Evolutionary conservation across 2,113 vertebrate genomes (phyloP).

Genomic region (Lontra canadensis): DNA sequence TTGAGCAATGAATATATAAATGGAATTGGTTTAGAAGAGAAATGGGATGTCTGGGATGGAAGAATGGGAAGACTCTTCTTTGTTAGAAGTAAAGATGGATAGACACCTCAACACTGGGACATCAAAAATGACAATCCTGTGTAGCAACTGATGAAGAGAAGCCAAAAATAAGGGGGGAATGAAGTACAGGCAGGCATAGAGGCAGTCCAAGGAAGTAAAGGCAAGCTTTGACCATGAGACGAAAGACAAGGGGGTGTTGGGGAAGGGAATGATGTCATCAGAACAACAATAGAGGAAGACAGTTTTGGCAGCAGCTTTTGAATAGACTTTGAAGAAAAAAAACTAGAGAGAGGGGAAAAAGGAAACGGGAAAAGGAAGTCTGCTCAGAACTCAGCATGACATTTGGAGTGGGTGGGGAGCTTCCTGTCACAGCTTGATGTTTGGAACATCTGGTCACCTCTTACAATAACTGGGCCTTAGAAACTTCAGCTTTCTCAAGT

Average conservation of each 20-base stretch:
- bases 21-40: background rate
- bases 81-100: background rate
- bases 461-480: background rate
- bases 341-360: slow-evolving; percentile 75
- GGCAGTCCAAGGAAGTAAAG: background rate
- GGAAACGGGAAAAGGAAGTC: slow-evolving; percentile 78
- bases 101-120: background rate
- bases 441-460: slow-evolving; percentile 73
- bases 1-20: background rate
- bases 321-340: slow-evolving; percentile 76
- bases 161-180: background rate
- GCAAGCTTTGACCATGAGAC: background rate
- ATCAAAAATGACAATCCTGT: background rate
- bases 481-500: background rate
- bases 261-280: slow-evolving; percentile 56
- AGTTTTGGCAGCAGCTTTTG: slow-evolving; percentile 66
- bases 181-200: background rate
- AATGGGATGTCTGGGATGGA: background rate
- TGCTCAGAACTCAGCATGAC: slow-evolving; percentile 65
- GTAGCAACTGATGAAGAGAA: background rate
- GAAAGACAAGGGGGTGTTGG: background rate
- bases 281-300: slow-evolving; percentile 67
- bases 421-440: slow-evolving; percentile 73
- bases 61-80: background rate
- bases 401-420: slow-evolving; percentile 70